A percentile compares a stretch with the other conserved stretches of the same genome.
These are phyloP conservation scores for Pelecanus crispus DNA, from an alignment of 2,113 vertebrate species.

Conservation along the genomic window DNA sequence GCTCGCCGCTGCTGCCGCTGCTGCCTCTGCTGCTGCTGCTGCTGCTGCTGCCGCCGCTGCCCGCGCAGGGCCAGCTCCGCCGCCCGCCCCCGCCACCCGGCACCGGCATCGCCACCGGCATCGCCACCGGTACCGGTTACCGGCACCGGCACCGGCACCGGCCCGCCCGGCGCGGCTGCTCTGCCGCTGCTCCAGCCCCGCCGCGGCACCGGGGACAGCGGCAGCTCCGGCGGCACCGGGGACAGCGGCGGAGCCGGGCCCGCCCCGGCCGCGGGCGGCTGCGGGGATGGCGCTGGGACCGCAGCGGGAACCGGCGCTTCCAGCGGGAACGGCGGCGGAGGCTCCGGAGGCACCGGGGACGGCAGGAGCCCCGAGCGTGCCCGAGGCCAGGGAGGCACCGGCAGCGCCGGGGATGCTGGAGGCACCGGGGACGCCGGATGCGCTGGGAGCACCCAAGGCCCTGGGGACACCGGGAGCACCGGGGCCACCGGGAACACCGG, in stretches of 20 bases:
- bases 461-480: neutral
- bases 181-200: neutral
- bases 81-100: neutral
- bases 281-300: constrained; percentile 36
- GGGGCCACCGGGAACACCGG: too few species aligned
- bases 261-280: too few species aligned
- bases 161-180: neutral
- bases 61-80: neutral
- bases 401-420: neutral
- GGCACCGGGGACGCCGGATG: neutral
- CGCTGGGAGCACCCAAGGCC: neutral
- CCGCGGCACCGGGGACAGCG: constrained; percentile 60
- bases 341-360: neutral
- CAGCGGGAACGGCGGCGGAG: neutral
- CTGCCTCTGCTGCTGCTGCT: neutral
- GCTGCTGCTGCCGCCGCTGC: neutral
- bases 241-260: neutral
- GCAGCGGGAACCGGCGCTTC: constrained; percentile 39
- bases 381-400: constrained; percentile 62
- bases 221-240: constrained; percentile 42
- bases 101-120: constrained; percentile 21
- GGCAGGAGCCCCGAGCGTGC: neutral
- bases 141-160: neutral
- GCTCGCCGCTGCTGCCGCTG: too few species aligned
- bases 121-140: too few species aligned